These are phyloP conservation scores for Dipus sagitta DNA, from an alignment of 2,797 vertebrate genomes.

Conservation along the genomic window DNA sequence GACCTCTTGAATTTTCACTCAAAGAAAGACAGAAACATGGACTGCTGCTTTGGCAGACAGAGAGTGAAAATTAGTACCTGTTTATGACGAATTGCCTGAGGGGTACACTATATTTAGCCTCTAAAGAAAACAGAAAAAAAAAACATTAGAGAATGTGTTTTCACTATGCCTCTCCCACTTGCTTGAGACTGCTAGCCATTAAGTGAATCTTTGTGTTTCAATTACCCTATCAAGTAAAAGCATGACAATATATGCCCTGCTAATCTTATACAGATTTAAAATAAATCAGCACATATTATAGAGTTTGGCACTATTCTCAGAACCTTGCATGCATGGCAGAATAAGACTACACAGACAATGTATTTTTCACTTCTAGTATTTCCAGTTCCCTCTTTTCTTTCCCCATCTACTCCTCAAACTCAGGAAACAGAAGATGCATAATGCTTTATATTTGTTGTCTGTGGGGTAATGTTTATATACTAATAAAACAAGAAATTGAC, in stretches of 20 bases:
- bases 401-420: neutral
- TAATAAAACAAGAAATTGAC: neutral
- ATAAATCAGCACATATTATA: neutral
- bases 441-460: neutral
- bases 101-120: neutral
- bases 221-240: neutral
- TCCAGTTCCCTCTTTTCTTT: neutral
- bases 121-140: neutral
- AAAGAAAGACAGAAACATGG: neutral
- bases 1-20: neutral
- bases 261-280: slow-evolving; percentile 13
- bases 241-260: neutral
- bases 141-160: neutral
- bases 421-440: neutral
- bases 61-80: neutral
- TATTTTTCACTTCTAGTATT: neutral
- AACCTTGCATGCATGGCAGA: neutral
- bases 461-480: neutral
- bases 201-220: slow-evolving; percentile 19
- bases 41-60: neutral
- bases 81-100: neutral
- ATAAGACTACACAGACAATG: neutral
- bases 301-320: neutral
- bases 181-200: neutral
- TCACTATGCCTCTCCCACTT: neutral